Conservation (phyloP, 2,797 vertebrate species). For the Danio tinwini region DNA sequence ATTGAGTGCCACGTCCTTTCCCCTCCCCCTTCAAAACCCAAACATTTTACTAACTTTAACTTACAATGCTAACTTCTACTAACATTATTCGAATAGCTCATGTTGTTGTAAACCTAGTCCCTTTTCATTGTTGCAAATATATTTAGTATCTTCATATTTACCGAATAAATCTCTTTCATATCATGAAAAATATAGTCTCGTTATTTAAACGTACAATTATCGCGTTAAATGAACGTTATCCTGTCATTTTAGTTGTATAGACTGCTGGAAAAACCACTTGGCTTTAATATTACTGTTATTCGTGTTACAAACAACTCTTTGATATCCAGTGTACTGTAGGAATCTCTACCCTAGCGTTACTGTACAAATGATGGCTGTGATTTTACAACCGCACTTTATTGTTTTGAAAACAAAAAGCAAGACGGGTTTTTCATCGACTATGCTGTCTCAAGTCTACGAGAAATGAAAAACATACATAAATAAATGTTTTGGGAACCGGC, state of each 20-base stretch:
- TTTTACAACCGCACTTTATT: background rate
- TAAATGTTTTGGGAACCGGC: background rate
- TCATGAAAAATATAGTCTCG: background rate
- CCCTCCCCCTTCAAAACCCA: conserved; percentile 20
- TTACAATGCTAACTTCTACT: background rate
- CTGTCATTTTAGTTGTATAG: no score
- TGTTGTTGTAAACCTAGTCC: background rate
- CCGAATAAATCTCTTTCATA: no score
- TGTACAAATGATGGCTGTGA: background rate
- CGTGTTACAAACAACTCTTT: background rate
- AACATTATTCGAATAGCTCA: background rate
- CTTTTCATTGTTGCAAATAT: background rate
- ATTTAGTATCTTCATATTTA: background rate
- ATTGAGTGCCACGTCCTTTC: conserved; percentile 43
- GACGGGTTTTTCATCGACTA: background rate
- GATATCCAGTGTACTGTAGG: background rate
- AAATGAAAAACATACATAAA: background rate
- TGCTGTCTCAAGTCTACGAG: background rate
- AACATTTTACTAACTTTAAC: conserved; percentile 14
- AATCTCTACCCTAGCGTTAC: background rate
- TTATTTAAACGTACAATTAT: background rate
- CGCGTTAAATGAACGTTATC: no score
- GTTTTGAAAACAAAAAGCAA: background rate
- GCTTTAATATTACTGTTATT: background rate
- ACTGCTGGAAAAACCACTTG: background rate